A percentile compares a stretch with the other conserved stretches of the same genome.
phyloP scores from a whole-genome alignment of 1,140 invertebrate species.

The Caenorhabditis remanei region DNA sequence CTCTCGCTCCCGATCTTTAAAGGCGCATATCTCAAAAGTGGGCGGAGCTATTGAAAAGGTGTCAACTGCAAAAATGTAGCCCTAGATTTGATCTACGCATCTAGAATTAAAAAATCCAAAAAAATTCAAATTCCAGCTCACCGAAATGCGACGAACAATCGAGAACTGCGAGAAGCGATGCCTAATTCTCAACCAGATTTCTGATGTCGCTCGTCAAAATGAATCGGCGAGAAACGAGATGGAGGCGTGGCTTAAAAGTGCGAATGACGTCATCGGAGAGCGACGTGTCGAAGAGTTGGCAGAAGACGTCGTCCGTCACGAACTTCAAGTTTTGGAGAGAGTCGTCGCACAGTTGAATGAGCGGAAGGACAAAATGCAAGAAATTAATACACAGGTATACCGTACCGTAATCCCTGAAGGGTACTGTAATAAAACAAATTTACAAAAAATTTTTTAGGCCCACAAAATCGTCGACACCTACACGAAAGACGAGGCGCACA shows the following conservation, averaged over 20 bases:
- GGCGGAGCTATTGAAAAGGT: no score
- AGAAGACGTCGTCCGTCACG: conserved; percentile 52
- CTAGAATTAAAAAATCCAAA: not conserved
- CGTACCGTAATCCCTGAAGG: not conserved
- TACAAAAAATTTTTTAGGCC: not conserved
- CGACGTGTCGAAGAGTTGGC: conserved; percentile 19
- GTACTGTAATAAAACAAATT: not conserved
- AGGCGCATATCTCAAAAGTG: no score
- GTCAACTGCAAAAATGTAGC: no score
- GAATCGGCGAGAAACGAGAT: conserved; percentile 38
- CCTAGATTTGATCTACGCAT: no score
- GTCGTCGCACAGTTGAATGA: conserved; percentile 64
- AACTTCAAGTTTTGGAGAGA: conserved; percentile 57
- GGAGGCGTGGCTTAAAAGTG: conserved; percentile 56
- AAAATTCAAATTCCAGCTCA: not conserved
- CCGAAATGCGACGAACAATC: conserved; percentile 32
- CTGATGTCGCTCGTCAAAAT: not conserved
- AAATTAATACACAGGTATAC: conserved; percentile 63
- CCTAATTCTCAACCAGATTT: conserved; percentile 31
- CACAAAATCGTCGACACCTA: conserved; percentile 71
- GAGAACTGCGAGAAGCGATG: conserved; percentile 44
- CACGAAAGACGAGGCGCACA: conserved; percentile 73
- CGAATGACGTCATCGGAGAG: conserved; percentile 42
- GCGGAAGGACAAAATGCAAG: conserved; percentile 65
- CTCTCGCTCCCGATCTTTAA: no score